Conservation (phyloP, 92 coral and sea anemone species). For the Phenganax marumi region DNA sequence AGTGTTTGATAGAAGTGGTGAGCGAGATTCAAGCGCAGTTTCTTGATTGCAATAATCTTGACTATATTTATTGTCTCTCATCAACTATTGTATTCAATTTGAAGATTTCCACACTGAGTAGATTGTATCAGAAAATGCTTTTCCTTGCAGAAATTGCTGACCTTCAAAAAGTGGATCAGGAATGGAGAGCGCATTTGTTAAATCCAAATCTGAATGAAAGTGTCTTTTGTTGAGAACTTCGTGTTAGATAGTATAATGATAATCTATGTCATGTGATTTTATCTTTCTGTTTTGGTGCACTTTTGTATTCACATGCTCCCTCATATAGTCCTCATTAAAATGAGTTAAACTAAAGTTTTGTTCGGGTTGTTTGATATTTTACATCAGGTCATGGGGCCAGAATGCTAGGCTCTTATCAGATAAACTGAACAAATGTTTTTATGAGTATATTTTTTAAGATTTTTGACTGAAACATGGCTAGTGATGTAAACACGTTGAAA, state of each 20-base stretch:
- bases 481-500: conserved; percentile 12
- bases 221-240: too few relatives aligned
- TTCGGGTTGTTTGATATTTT: too few relatives aligned
- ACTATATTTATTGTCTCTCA: background rate
- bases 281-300: too few relatives aligned
- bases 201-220: conserved; percentile 17
- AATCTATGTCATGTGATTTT: too few relatives aligned
- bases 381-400: too few relatives aligned
- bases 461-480: background rate
- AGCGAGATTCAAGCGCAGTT: background rate
- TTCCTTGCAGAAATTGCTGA: conserved; percentile 11
- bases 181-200: background rate
- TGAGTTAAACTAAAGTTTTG: too few relatives aligned
- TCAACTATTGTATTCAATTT: background rate
- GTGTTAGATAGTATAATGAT: too few relatives aligned
- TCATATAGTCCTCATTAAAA: too few relatives aligned
- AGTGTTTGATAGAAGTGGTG: conserved; percentile 4
- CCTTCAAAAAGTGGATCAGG: background rate
- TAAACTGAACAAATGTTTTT: too few relatives aligned
- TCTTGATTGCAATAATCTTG: background rate
- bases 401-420: too few relatives aligned
- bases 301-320: too few relatives aligned
- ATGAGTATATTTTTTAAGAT: background rate
- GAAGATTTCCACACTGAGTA: conserved; percentile 2
- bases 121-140: conserved; percentile 12